Evolutionary conservation across 2,113 vertebrate species (phyloP).

Genomic region (Ammospiza nelsoni): DNA sequence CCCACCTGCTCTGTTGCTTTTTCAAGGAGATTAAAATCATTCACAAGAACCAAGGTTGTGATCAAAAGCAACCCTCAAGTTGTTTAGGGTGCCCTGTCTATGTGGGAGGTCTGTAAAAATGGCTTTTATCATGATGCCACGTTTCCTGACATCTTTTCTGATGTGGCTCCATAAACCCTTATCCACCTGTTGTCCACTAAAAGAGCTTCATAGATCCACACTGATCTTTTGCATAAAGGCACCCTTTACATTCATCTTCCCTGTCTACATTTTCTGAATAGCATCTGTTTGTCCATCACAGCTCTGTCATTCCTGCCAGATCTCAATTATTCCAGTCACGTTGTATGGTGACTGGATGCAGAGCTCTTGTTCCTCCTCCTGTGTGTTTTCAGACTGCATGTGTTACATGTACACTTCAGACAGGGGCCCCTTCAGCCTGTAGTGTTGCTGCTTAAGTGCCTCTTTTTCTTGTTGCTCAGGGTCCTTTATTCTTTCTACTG

Average conservation of each 20-base stretch:
- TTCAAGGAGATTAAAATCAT: not conserved
- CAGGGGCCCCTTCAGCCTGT: not conserved
- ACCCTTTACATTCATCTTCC: not conserved
- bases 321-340: not conserved
- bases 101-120: not conserved
- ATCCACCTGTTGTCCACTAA: not conserved
- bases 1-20: not conserved
- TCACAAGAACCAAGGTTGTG: not conserved
- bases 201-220: not conserved
- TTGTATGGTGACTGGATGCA: not conserved
- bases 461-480: not conserved
- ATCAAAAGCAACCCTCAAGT: not conserved
- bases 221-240: not conserved
- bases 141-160: not conserved
- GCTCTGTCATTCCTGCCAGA: not conserved
- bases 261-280: not conserved
- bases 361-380: not conserved
- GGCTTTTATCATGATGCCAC: not conserved
- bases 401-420: not conserved
- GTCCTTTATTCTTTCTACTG: not conserved
- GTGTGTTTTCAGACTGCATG: not conserved
- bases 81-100: not conserved
- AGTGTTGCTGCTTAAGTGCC: not conserved
- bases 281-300: not conserved
- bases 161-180: not conserved